Evolutionary conservation across 1,140 invertebrate species (phyloP).

Genomic region (Bacillus rossius): DNA sequence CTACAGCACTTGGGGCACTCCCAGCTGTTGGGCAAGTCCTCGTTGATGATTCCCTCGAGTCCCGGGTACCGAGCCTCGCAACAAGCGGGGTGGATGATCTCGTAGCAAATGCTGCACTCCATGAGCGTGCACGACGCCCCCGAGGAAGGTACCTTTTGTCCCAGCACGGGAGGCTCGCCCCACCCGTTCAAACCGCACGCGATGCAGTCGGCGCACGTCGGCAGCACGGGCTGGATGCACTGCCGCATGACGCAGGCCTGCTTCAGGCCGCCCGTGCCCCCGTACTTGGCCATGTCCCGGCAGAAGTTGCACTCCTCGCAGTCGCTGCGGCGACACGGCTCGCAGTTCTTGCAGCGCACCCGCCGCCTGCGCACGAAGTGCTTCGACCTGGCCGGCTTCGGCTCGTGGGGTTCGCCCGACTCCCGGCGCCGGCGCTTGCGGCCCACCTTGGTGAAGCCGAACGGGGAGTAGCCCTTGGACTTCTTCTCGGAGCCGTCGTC

Average conservation of each 20-base stretch:
- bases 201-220: slow-evolving; percentile 82
- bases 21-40: slow-evolving; percentile 97
- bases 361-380: slow-evolving; percentile 37
- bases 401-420: too few species aligned
- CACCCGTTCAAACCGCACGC: slow-evolving; percentile 87
- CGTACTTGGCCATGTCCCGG: slow-evolving; percentile 96
- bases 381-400: too few species aligned
- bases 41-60: slow-evolving; percentile 65
- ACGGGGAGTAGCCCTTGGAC: too few species aligned
- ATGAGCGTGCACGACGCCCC: slow-evolving; percentile 41
- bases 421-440: too few species aligned
- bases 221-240: slow-evolving; percentile 87
- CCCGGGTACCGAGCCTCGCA: slow-evolving; percentile 24
- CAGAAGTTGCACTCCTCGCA: slow-evolving; percentile 93
- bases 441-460: too few species aligned
- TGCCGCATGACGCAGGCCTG: slow-evolving; percentile 92
- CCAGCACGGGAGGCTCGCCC: slow-evolving; percentile 57
- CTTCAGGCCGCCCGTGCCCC: slow-evolving; percentile 86
- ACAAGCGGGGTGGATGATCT: slow-evolving; percentile 89
- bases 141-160: slow-evolving; percentile 31
- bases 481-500: too few species aligned
- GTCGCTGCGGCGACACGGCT: slow-evolving; percentile 84
- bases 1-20: slow-evolving; percentile 90
- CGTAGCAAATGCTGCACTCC: slow-evolving; percentile 86
- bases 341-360: slow-evolving; percentile 83